Evolutionary conservation across 2,113 vertebrate genomes (phyloP).

Genomic region (Centropristis striata): DNA sequence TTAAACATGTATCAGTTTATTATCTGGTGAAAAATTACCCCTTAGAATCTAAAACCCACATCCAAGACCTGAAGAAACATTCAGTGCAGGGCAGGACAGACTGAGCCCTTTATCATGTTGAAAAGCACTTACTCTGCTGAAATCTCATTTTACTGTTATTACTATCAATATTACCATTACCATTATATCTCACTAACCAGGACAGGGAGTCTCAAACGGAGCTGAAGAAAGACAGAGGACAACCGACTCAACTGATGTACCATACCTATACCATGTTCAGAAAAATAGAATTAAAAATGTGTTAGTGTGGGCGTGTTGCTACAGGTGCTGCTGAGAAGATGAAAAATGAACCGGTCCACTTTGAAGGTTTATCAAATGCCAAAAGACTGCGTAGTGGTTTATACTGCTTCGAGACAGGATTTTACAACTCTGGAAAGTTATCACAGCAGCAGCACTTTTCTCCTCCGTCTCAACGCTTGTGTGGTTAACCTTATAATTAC

Average conservation of each 20-base stretch:
- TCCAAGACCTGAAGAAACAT: neutral
- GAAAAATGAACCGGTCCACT: neutral
- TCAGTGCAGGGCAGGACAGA: neutral
- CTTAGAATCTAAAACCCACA: slow-evolving; percentile 25
- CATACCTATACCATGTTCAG: neutral
- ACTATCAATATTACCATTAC: slow-evolving; percentile 17
- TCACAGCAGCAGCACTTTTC: slow-evolving; percentile 3
- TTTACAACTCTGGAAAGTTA: slow-evolving; percentile 19
- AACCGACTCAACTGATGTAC: neutral
- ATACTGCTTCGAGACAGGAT: slow-evolving; percentile 7
- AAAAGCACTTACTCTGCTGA: slow-evolving; percentile 24
- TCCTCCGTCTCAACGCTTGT: neutral
- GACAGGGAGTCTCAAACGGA: neutral
- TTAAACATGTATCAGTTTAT: slow-evolving; percentile 20
- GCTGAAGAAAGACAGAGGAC: slow-evolving; percentile 9
- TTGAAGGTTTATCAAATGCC: slow-evolving; percentile 28
- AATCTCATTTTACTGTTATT: slow-evolving; percentile 23
- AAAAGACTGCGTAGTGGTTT: neutral
- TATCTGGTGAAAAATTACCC: slow-evolving; percentile 22
- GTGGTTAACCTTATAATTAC: slow-evolving; percentile 7
- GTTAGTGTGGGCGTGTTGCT: neutral
- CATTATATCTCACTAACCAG: slow-evolving; percentile 16
- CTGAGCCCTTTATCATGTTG: neutral
- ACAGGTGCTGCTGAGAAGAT: neutral
- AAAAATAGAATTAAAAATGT: neutral